phyloP scores from a whole-genome alignment of 1,140 invertebrate species.

The Scylla paramamosain region DNA sequence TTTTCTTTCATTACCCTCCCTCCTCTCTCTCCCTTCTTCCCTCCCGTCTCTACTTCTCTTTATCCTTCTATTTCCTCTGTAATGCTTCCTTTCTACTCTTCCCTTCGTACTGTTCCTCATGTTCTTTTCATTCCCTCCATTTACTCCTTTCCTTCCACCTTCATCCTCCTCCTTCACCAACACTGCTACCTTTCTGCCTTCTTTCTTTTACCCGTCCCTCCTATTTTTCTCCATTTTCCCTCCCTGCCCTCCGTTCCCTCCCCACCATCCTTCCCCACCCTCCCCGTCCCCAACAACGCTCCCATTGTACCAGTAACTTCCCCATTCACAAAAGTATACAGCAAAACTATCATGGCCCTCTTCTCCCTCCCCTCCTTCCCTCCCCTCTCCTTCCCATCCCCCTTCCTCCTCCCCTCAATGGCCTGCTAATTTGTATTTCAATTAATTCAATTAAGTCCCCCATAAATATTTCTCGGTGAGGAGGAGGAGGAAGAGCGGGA shows the following conservation, averaged over 20 bases:
- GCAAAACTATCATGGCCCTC: neutral
- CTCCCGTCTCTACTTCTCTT: too few relatives aligned
- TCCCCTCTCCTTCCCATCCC: neutral
- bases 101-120: too few relatives aligned
- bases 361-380: neutral
- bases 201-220: too few relatives aligned
- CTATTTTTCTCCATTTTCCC: neutral
- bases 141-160: too few relatives aligned
- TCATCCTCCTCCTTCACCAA: too few relatives aligned
- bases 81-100: too few relatives aligned
- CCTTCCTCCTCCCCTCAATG: neutral
- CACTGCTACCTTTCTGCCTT: too few relatives aligned
- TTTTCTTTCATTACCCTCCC: neutral
- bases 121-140: too few relatives aligned
- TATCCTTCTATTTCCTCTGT: too few relatives aligned
- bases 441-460: conserved; percentile 23
- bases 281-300: neutral
- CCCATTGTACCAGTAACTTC: neutral
- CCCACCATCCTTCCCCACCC: neutral
- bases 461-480: neutral
- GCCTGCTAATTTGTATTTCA: conserved; percentile 13
- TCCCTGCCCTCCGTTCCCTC: neutral
- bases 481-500: neutral
- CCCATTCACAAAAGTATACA: conserved; percentile 1
- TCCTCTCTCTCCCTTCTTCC: neutral